These are phyloP conservation scores for Dasyprocta punctata DNA, from an alignment of 2,113 vertebrate species.

Conservation along the genomic window DNA sequence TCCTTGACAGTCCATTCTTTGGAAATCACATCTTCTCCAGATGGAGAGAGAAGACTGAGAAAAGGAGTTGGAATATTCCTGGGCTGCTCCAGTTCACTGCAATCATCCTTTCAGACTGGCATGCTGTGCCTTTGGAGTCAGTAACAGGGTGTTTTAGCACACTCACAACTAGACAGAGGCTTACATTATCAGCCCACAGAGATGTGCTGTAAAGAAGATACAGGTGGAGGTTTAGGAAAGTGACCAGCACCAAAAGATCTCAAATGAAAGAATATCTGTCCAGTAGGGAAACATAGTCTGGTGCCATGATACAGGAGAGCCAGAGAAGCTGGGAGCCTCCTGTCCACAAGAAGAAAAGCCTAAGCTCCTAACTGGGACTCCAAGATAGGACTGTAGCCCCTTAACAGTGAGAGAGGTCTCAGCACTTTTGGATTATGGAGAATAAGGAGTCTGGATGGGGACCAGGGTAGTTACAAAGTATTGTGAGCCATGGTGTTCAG, in stretches of 20 bases:
- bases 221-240: not conserved
- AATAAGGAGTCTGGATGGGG: not conserved
- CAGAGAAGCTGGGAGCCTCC: not conserved
- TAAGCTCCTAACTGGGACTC: not conserved
- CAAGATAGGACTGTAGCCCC: not conserved
- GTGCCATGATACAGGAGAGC: not conserved
- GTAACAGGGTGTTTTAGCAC: not conserved
- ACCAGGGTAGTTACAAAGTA: not conserved
- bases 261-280: not conserved
- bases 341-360: not conserved
- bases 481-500: not conserved
- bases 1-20: not conserved
- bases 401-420: not conserved
- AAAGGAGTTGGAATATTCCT: not conserved
- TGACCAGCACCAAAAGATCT: not conserved
- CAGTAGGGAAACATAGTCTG: not conserved
- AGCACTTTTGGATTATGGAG: not conserved
- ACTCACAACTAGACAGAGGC: not conserved
- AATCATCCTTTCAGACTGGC: not conserved
- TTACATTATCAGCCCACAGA: not conserved
- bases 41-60: not conserved
- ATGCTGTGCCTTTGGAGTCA: not conserved
- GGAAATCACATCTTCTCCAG: not conserved
- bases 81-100: not conserved
- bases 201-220: not conserved